These are phyloP conservation scores for Takifugu flavidus DNA, from an alignment of 2,113 vertebrate genomes.

Conservation along the genomic window DNA sequence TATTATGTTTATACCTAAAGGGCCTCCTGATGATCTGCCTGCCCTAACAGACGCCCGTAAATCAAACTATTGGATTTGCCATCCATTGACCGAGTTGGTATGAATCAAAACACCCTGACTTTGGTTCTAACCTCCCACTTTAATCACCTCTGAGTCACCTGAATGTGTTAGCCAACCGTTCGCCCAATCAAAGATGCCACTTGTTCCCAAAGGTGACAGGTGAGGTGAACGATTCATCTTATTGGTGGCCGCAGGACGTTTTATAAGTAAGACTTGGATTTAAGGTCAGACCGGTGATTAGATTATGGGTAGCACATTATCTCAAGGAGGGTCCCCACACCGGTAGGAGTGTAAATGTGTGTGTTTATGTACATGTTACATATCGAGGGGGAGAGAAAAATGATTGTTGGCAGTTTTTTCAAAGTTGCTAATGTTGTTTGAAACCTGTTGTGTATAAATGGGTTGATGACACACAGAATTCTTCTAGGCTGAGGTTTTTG, in stretches of 20 bases:
- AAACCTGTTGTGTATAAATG: no score
- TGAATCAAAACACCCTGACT: constrained; percentile 32
- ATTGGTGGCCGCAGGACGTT: background rate
- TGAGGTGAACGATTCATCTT: constrained; percentile 50
- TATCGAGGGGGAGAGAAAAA: no score
- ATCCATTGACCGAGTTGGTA: constrained; percentile 7
- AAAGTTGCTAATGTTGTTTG: no score
- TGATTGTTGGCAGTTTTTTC: no score
- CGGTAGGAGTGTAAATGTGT: background rate
- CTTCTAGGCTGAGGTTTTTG: no score
- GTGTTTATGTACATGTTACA: background rate
- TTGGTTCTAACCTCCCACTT: constrained; percentile 5
- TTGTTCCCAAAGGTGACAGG: constrained; percentile 30
- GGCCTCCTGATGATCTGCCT: background rate
- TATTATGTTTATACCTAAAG: constrained; percentile 33
- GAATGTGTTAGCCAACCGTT: constrained; percentile 42
- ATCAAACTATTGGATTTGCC: background rate
- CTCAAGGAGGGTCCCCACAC: background rate
- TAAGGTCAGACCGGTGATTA: background rate
- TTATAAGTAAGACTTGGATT: background rate
- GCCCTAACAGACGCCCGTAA: constrained; percentile 2
- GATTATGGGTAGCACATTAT: background rate
- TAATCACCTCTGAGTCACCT: constrained; percentile 20
- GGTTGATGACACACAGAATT: no score
- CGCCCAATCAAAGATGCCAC: constrained; percentile 28